A percentile compares a stretch with the other conserved stretches of the same genome.
These are phyloP conservation scores for Platorchestia sp. DNA, from an alignment of 1,140 invertebrate genomes.

Conservation along the genomic window DNA sequence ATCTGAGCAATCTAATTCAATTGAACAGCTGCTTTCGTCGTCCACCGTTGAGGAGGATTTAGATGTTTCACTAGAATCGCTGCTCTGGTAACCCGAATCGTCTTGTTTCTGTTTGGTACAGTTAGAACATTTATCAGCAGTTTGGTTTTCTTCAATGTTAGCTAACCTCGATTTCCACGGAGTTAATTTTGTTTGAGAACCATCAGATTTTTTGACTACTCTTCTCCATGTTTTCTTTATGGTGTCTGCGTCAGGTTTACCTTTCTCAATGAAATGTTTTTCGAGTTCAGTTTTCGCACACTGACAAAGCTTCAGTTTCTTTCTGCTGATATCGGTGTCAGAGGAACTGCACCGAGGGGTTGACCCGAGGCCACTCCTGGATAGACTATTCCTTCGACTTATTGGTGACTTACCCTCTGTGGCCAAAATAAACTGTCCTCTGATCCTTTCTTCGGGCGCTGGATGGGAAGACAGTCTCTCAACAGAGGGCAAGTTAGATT, in stretches of 20 bases:
- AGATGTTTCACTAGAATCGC: slow-evolving; percentile 1
- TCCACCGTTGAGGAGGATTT: not conserved
- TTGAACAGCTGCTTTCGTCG: slow-evolving; percentile 33
- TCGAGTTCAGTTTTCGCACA: slow-evolving; percentile 45
- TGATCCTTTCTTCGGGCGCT: not conserved
- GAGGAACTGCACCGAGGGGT: slow-evolving; percentile 28
- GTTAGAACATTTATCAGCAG: slow-evolving; percentile 3
- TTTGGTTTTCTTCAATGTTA: slow-evolving; percentile 36
- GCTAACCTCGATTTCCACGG: not conserved
- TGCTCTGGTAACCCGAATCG: slow-evolving; percentile 44
- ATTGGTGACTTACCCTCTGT: slow-evolving; percentile 4
- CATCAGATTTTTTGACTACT: slow-evolving; percentile 38
- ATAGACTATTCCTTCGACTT: not conserved
- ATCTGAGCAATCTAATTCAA: slow-evolving; percentile 25
- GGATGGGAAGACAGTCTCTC: not conserved
- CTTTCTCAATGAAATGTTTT: slow-evolving; percentile 47
- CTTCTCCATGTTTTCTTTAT: slow-evolving; percentile 49
- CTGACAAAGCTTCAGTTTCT: slow-evolving; percentile 23
- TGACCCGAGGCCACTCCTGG: not conserved
- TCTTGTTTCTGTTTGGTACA: slow-evolving; percentile 48
- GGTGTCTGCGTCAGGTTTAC: slow-evolving; percentile 38
- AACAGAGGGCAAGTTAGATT: not conserved
- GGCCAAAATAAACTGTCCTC: slow-evolving; percentile 36
- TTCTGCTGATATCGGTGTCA: slow-evolving; percentile 16
- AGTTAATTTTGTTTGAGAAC: not conserved